phyloP scores from a whole-genome alignment of 2,797 vertebrate genomes.

The Poeciliopsis presidionis region DNA sequence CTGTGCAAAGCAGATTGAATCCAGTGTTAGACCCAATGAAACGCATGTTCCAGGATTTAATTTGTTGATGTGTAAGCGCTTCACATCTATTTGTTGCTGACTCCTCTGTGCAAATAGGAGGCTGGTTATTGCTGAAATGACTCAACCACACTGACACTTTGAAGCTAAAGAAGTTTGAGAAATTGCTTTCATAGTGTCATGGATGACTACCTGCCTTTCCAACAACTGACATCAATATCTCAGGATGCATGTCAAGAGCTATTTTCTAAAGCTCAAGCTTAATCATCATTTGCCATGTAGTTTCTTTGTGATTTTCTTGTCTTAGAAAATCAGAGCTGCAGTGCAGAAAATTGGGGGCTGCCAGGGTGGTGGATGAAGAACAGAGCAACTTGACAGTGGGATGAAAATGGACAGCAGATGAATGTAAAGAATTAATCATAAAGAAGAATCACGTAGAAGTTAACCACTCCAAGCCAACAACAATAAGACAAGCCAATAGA shows the following conservation, averaged over 20 bases:
- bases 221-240: slow-evolving; percentile 19
- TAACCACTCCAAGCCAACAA: background rate
- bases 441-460: background rate
- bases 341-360: background rate
- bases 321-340: background rate
- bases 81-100: slow-evolving; percentile 31
- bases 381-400: background rate
- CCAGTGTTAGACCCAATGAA: background rate
- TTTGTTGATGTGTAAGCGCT: slow-evolving; percentile 24
- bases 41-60: slow-evolving; percentile 23
- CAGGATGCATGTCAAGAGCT: slow-evolving; percentile 8
- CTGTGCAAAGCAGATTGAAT: slow-evolving; percentile 12
- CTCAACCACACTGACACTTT: slow-evolving; percentile 38
- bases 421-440: background rate
- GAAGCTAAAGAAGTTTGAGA: slow-evolving; percentile 26
- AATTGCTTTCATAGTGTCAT: slow-evolving; percentile 36
- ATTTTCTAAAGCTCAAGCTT: slow-evolving; percentile 9
- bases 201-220: slow-evolving; percentile 26
- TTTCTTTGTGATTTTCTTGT: background rate
- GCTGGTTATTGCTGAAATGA: slow-evolving; percentile 46
- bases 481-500: background rate
- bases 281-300: slow-evolving; percentile 8
- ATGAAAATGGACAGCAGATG: background rate
- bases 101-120: slow-evolving; percentile 37
- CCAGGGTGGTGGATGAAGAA: background rate